phyloP scores from a whole-genome alignment of 2,113 vertebrate genomes.

The Tichodroma muraria region DNA sequence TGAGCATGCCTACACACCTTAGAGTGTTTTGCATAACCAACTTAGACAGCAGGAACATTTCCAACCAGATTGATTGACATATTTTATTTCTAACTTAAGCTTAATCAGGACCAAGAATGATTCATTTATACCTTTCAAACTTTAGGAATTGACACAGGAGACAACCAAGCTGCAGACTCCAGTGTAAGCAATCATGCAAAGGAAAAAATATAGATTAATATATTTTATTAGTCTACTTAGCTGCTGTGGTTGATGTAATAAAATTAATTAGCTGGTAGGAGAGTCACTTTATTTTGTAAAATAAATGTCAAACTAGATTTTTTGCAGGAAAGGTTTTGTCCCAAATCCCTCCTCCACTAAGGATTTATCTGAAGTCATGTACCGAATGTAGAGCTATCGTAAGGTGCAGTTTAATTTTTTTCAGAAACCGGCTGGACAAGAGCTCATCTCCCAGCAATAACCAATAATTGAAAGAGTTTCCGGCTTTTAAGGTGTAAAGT shows the following conservation, averaged over 20 bases:
- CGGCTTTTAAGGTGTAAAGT: neutral
- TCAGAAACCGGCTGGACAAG: neutral
- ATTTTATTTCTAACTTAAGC: constrained; percentile 76
- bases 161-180: constrained; percentile 20
- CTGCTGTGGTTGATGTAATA: neutral
- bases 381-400: neutral
- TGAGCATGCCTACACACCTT: constrained; percentile 71
- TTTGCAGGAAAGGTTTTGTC: neutral
- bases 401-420: neutral
- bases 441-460: neutral
- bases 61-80: constrained; percentile 72
- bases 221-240: constrained; percentile 1
- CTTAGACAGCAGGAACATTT: constrained; percentile 70
- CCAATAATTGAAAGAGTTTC: neutral
- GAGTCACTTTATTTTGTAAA: constrained; percentile 26
- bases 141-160: constrained; percentile 26
- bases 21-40: constrained; percentile 73
- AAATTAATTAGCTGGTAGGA: constrained; percentile 8
- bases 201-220: constrained; percentile 24
- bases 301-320: neutral
- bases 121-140: constrained; percentile 61
- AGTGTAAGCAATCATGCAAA: neutral
- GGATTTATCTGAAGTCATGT: neutral
- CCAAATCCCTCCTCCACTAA: neutral
- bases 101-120: constrained; percentile 66